These are phyloP conservation scores for Brachymystax lenok DNA, from an alignment of 2,797 vertebrate species.

Conservation along the genomic window DNA sequence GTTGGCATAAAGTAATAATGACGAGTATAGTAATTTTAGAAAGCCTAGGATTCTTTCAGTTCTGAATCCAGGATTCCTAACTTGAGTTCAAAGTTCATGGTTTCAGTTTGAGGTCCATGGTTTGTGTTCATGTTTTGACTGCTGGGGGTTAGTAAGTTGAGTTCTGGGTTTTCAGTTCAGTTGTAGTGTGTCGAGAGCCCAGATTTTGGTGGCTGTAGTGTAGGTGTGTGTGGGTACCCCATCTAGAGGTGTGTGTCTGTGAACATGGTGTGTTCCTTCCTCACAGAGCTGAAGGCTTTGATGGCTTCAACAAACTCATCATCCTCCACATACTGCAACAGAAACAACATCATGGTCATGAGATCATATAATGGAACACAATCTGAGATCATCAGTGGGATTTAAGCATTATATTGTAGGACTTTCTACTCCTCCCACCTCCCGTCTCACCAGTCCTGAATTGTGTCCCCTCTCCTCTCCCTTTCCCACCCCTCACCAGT, in stretches of 20 bases:
- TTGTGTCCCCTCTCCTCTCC: constrained; percentile 14
- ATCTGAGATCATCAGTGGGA: too few species aligned
- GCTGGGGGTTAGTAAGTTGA: too few species aligned
- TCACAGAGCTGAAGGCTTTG: constrained; percentile 84
- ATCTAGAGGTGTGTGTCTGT: constrained; percentile 88
- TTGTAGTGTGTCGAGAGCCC: too few species aligned
- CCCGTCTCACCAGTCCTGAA: constrained; percentile 74
- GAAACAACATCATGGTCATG: not conserved
- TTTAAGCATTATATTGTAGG: too few species aligned
- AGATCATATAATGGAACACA: not conserved
- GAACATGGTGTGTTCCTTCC: constrained; percentile 89
- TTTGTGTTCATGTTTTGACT: too few species aligned
- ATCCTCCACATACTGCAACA: constrained; percentile 83
- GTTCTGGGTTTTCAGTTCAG: too few species aligned
- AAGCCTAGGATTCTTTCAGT: not conserved
- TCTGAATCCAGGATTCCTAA: not conserved
- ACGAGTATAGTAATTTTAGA: not conserved
- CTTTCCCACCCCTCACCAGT: too few species aligned
- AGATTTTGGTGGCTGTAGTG: not conserved
- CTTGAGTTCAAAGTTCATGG: not conserved
- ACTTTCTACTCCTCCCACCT: not conserved
- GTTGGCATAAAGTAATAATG: constrained; percentile 4
- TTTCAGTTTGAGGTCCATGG: not conserved
- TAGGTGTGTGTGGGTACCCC: too few species aligned
- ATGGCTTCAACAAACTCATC: constrained; percentile 80